Evolutionary conservation across 2,888 invertebrate species (phyloP), one percentile per base, ranked within the genome.

Genomic region (Ethmia dodecea): DNA sequence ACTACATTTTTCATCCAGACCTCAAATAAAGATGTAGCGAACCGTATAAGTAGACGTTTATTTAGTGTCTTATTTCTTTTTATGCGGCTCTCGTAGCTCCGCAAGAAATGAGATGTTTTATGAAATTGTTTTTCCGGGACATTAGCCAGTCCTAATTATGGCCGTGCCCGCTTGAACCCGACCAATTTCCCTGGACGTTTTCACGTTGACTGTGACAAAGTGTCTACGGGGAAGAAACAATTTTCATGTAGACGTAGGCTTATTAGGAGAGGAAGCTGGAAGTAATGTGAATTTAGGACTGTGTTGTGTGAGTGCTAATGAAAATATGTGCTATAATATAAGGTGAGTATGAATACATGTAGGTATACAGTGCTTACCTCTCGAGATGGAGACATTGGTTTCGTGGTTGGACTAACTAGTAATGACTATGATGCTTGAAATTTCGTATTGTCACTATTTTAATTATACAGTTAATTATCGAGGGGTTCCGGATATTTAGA

Each of bases 51-150:
- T 65, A 73, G 73, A 72, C 72, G 63, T 77, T 76, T 76, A 78
- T 77, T 77, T 71, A 75, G 73, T 75, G 69, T 71, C 75, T 74
- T 78, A 71, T 80, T 76, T 74, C 71, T 76, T 79, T 80, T 77
- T 75, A 75, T 73, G 71, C 62, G 63, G 55, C 43, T 57, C 55
- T 42, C 52, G 59, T 52, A 37, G 41, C 54, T 52, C 56, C 52
- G 53, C 45, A 59, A 68, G 71, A 65, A 71, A 76, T 62, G 68
- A 72, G 75, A 80, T 77, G 72, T 83, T 81, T 80, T 83, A 83
- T 80, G 75, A 83, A 84, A 83, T 84, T 84, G 80, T 81, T 81
- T 86, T 86, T 84, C 78, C 75, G 69, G 61, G 54, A 83, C 81
- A 80, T 84, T 84, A 80, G 68, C 73, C 74, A 48, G 65, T 62